Evolutionary conservation across 2,113 vertebrate species (phyloP).

Genomic region (Furnarius figulus): DNA sequence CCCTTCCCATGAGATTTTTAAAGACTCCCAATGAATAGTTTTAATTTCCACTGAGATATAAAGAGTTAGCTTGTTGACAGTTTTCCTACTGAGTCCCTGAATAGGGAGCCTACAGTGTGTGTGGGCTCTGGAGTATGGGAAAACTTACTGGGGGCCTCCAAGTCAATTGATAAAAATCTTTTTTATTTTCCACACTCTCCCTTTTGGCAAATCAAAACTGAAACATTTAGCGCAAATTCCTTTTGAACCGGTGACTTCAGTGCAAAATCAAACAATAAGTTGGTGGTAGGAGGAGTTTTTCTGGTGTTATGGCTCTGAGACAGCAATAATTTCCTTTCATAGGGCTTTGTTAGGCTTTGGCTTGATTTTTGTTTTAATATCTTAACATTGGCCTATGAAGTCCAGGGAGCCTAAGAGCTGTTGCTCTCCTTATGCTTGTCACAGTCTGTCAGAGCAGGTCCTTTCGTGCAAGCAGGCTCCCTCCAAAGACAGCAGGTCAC

Average conservation of each 20-base stretch:
- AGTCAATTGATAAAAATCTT: not conserved
- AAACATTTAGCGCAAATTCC: not conserved
- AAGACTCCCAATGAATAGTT: not conserved
- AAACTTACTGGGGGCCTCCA: not conserved
- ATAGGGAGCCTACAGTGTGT: not conserved
- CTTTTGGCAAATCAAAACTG: not conserved
- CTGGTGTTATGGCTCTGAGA: not conserved
- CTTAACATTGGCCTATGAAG: not conserved
- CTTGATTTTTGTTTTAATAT: not conserved
- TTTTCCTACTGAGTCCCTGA: not conserved
- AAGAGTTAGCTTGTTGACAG: constrained; percentile 8
- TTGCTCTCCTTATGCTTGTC: not conserved
- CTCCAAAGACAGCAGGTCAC: not conserved
- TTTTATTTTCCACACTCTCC: not conserved
- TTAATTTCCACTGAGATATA: not conserved
- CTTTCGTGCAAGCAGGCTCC: not conserved
- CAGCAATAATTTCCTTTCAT: not conserved
- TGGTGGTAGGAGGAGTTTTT: not conserved
- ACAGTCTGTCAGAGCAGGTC: not conserved
- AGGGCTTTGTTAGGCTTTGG: not conserved
- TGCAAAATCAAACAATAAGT: not conserved
- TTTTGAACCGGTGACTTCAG: not conserved
- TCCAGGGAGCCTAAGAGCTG: not conserved
- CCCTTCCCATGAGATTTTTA: not conserved
- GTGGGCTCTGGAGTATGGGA: constrained; percentile 38